Percentiles rank a stretch among this genome's conserved stretches.
These are phyloP conservation scores for Probaryconus sp. DNA, from an alignment of 1,140 invertebrate species.

Conservation along the genomic window DNA sequence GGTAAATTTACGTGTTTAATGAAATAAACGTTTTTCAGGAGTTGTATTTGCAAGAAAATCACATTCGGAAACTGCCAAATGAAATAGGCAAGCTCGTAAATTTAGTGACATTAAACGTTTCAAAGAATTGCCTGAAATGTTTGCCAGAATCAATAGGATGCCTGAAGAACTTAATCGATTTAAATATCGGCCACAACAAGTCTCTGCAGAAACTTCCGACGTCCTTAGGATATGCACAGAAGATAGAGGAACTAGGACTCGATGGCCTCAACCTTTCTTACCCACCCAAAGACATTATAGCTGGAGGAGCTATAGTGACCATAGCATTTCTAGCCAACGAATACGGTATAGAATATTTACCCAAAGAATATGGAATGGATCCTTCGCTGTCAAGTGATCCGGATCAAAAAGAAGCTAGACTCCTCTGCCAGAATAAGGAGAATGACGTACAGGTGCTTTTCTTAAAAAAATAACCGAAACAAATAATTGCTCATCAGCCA, in stretches of 20 bases:
- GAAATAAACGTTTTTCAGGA: constrained; percentile 77
- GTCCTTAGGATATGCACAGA: constrained; percentile 81
- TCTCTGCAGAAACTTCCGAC: constrained; percentile 80
- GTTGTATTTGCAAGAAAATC: constrained; percentile 83
- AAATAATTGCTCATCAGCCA: too few species aligned
- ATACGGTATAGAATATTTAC: constrained; percentile 70
- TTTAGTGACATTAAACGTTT: constrained; percentile 84
- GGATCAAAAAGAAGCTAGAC: constrained; percentile 46
- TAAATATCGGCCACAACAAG: constrained; percentile 81
- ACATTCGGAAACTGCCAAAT: constrained; percentile 82
- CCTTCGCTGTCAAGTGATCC: constrained; percentile 47
- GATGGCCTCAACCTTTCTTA: constrained; percentile 81
- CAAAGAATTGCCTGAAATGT: constrained; percentile 83
- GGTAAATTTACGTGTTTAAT: too few species aligned
- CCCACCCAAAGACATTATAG: constrained; percentile 81
- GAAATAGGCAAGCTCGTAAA: constrained; percentile 81
- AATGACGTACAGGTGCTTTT: constrained; percentile 72
- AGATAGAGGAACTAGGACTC: constrained; percentile 80
- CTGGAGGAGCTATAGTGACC: constrained; percentile 81
- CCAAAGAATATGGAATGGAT: constrained; percentile 62
- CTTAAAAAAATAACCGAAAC: not conserved
- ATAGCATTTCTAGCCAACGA: constrained; percentile 82
- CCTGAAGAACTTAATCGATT: constrained; percentile 79
- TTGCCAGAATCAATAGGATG: constrained; percentile 83
- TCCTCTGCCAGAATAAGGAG: constrained; percentile 65